A percentile compares a stretch with the other conserved stretches of the same genome.
Conservation (phyloP, 2,113 vertebrate genomes). For the Antigone vipio region DNA sequence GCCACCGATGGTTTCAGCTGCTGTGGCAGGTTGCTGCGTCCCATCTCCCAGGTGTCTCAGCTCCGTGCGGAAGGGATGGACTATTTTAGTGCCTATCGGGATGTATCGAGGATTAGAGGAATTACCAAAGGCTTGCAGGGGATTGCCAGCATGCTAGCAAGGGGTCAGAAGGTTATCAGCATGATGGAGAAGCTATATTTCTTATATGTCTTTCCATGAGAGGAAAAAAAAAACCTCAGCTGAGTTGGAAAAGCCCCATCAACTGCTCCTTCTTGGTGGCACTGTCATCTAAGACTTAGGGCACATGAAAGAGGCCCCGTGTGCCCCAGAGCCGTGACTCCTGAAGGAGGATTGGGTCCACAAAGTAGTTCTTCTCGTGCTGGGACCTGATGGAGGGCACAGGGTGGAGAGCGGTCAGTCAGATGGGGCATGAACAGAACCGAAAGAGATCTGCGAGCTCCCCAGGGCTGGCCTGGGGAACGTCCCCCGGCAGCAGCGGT, state of each 20-base stretch:
- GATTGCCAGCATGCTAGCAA: neutral
- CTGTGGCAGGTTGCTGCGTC: neutral
- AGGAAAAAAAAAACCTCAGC: neutral
- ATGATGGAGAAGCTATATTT: neutral
- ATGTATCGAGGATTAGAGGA: conserved; percentile 27
- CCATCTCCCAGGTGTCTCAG: neutral
- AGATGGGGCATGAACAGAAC: neutral
- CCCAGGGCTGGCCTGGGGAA: neutral
- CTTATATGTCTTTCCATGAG: neutral
- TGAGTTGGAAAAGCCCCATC: neutral
- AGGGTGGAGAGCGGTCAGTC: neutral
- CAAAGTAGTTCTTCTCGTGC: accelerated
- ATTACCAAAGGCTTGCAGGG: neutral
- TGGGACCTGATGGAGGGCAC: neutral
- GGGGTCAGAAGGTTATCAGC: neutral
- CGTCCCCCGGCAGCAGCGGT: neutral
- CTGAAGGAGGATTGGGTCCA: neutral
- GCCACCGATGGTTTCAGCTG: neutral
- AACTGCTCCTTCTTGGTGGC: neutral
- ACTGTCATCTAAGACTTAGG: neutral
- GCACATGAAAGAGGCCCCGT: neutral
- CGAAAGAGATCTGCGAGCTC: neutral
- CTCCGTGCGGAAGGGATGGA: neutral
- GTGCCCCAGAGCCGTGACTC: neutral
- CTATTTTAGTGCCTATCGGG: neutral